Conservation (phyloP, 2,797 vertebrate genomes). For the Brachymystax lenok region DNA sequence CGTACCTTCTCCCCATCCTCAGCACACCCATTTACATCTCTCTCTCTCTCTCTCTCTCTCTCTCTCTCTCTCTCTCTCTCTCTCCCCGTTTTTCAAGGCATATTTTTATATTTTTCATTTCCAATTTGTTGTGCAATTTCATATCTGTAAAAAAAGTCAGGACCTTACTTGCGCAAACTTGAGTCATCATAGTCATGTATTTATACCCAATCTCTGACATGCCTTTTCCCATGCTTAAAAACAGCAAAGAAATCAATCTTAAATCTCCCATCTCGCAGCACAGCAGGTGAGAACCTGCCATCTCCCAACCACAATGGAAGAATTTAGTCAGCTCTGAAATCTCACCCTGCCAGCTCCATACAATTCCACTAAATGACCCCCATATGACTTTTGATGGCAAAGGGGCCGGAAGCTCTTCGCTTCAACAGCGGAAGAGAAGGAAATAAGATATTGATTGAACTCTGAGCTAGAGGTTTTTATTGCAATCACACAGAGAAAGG, state of each 20-base stretch:
- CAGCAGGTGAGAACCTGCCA: conserved; percentile 19
- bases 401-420: conserved; percentile 8
- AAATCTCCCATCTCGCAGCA: conserved; percentile 24
- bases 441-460: conserved; percentile 51
- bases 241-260: conserved; percentile 33
- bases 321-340: conserved; percentile 36
- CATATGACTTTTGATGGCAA: conserved; percentile 43
- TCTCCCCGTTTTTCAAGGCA: background rate
- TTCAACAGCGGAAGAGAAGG: background rate
- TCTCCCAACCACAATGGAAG: conserved; percentile 14
- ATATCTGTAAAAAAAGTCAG: background rate
- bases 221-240: conserved; percentile 3
- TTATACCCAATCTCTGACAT: conserved; percentile 25
- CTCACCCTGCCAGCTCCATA: conserved; percentile 24
- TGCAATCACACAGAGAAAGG: conserved; percentile 31
- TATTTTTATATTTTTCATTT: background rate
- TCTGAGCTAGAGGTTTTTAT: conserved; percentile 30
- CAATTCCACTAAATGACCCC: conserved; percentile 48
- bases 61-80: background rate
- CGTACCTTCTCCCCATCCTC: background rate
- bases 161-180: background rate
- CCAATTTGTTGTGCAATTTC: background rate
- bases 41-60: background rate
- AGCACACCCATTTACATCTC: background rate
- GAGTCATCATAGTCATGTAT: background rate